Evolutionary conservation across 2,113 vertebrate species (phyloP), one percentile per base, ranked within the genome.

Genomic region (Pluvianellus socialis): DNA sequence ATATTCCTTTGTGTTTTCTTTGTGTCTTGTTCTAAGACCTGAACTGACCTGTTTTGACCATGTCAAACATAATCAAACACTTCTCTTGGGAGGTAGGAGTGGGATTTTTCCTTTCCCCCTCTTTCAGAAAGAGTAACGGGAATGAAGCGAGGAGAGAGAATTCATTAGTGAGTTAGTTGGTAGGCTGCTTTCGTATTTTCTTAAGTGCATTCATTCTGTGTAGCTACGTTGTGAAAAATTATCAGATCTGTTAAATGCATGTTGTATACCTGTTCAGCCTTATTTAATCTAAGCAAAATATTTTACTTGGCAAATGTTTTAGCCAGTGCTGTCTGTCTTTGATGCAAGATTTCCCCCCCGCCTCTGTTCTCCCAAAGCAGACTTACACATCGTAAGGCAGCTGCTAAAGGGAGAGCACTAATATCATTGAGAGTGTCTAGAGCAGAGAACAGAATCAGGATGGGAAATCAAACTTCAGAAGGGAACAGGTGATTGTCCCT

Each of bases 401-500:
- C 71, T 95, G 81, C 86, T 70, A 45, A 87, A 79, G 72, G 47
- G 80, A 95, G 50, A 81, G 30, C 30, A 81, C 44, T 94, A 70
- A 70, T 84, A 91, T 53, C 70, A 84, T 33, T 90, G 76, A 85
- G 83, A 88, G n/a, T 33, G 24, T 84, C 56, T 82, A 82, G 38
- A 84, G 67, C 40, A 75, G 79, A 81, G 86, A 93, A 83, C 53
- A 73, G 70, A 93, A 89, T 94, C 47, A 50, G 44, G 59, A 76
- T 95, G 88, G 79, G 76, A 83, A 83, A 30, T 62, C 27, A 35
- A 62, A 62, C 59, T 88, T 75, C 75, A 95, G 53, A 81, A 77
- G 42, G 95, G 32, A 88, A 66, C 53, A 95, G 67, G 53, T 42
- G 42, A 47, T 84, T 96, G 82, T 77, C 81, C 68, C 75, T 73